Conservation (phyloP, 2,797 vertebrate species). For the Brotula barbata region DNA sequence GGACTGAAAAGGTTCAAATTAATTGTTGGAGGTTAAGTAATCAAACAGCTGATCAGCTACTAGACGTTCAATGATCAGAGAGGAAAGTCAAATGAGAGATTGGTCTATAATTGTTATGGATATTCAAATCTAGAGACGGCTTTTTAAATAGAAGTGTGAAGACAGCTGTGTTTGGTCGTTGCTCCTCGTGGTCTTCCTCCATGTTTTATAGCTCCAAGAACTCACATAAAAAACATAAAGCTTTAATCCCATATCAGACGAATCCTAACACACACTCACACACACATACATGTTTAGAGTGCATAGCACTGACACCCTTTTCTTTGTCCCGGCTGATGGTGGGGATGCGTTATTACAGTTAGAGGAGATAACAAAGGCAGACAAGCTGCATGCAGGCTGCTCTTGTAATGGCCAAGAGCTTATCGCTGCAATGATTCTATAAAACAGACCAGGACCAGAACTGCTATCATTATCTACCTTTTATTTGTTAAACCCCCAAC, state of each 20-base stretch:
- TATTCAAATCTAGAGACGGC: too few relatives aligned
- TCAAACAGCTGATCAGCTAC: too few relatives aligned
- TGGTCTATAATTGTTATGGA: too few relatives aligned
- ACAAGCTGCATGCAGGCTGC: conserved; percentile 35
- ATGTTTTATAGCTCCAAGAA: too few relatives aligned
- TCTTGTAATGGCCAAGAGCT: conserved; percentile 61
- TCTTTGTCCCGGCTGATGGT: conserved; percentile 37
- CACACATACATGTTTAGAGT: conserved; percentile 19
- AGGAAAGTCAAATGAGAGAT: too few relatives aligned
- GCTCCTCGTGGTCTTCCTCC: too few relatives aligned
- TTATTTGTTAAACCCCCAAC: conserved; percentile 20
- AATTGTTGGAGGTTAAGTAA: too few relatives aligned
- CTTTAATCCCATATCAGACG: conserved; percentile 1
- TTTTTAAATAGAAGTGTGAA: too few relatives aligned
- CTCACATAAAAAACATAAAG: too few relatives aligned
- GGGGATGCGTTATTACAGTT: conserved; percentile 55
- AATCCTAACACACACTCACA: conserved; percentile 8
- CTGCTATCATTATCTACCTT: conserved; percentile 21
- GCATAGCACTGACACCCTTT: conserved; percentile 33
- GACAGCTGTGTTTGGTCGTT: too few relatives aligned
- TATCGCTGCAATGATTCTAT: conserved; percentile 55
- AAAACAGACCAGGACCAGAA: conserved; percentile 36
- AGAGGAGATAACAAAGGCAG: conserved; percentile 54
- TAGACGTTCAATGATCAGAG: too few relatives aligned
- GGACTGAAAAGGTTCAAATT: too few relatives aligned